phyloP scores from a whole-genome alignment of 2,113 vertebrate genomes.

The Grus americana region DNA sequence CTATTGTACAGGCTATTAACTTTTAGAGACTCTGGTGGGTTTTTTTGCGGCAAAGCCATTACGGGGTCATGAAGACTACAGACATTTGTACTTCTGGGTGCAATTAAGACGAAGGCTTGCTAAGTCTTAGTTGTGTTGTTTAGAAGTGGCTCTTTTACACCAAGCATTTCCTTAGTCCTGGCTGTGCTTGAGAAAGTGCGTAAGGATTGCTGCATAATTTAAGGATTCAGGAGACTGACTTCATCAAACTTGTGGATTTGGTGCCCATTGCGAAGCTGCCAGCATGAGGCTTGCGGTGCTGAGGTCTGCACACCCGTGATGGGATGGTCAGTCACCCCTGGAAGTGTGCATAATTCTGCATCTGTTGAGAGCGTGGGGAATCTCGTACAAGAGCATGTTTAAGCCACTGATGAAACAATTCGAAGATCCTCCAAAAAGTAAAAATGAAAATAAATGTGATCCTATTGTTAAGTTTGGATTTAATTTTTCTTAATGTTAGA shows the following conservation, averaged over 20 bases:
- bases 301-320: accelerated
- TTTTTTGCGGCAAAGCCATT: not conserved
- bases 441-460: not conserved
- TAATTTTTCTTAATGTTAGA: not conserved
- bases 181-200: not conserved
- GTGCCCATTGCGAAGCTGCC: not conserved
- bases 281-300: accelerated
- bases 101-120: conserved; percentile 4
- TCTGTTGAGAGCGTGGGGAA: not conserved
- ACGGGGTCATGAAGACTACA: not conserved
- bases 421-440: not conserved
- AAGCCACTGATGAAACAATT: not conserved
- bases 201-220: not conserved
- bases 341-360: not conserved
- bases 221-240: not conserved
- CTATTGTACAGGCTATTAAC: conserved; percentile 40
- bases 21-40: not conserved
- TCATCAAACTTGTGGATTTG: not conserved
- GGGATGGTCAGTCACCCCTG: not conserved
- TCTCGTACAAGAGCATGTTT: not conserved
- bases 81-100: conserved; percentile 9
- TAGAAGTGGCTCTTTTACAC: not conserved
- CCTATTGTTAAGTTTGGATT: not conserved
- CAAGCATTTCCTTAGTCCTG: not conserved
- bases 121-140: conserved; percentile 10